Evolutionary conservation across 1,140 invertebrate species (phyloP), one percentile per base, ranked within the genome.

Genomic region (Aphidius ervi): DNA sequence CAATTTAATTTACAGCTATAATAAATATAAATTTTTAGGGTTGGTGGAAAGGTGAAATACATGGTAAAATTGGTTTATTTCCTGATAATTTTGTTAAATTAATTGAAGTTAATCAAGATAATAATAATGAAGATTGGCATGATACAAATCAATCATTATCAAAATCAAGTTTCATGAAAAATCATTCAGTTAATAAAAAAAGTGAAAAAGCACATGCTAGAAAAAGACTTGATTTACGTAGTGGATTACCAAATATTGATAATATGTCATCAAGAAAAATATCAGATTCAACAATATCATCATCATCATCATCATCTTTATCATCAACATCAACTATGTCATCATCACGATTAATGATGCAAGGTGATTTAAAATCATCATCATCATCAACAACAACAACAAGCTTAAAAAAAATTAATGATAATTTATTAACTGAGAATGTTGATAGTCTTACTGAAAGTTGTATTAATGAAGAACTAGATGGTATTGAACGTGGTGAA

Each of bases 41-140:
- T 46, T 98, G 95, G 97, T 99, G 95, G 95, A 89, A 89, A 76
- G 97, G 96, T 53, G 95, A 99, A 81, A 68, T 96, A 0, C 86
- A 88, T 65, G 95, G 95, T 40, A 86, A 87, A 74, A 79, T 93
- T 56, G 97, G 97, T 1, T 85, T 99, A 3, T 99, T 99, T 76
- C 97, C 97, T 5, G 95, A 98, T 73, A 98, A 99, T 82, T 99
- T 98, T 83, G 93, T 96, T 6, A 85, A 90, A 72, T 63, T 92
- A 5, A 75, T 89, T 61, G 66, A 71, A 43, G 42, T 59, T 8
- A 70, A 72, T 58, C 62, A 59, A 9, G 65, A 73, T 5, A 60
- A 70, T 41, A 71, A 74, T 50, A 69, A 70, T 47, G 72, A 74
- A 43, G 64, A 68, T 6, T 70, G 68, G 61, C 65, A 68, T 5